Conservation (phyloP, 37 sponge, comb jelly and placozoan genomes). For the Hormiphora californensis region DNA sequence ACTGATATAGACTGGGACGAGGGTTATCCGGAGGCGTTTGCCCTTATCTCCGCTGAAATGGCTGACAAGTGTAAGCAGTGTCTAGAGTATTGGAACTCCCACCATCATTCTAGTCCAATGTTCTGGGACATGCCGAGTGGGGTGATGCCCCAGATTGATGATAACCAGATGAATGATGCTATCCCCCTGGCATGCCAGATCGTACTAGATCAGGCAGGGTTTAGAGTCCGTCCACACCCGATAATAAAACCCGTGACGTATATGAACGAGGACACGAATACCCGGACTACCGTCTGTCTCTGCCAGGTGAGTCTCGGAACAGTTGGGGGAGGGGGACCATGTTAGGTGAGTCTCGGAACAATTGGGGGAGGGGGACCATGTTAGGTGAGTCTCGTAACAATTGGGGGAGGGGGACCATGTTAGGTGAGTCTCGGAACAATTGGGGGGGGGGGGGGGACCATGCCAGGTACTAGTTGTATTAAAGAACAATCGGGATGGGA, state of each 20-base stretch:
- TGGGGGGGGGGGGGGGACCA: too few relatives aligned
- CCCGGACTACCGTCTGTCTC: slow-evolving; percentile 18
- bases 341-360: slow-evolving; percentile 28
- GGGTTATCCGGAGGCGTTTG: not conserved
- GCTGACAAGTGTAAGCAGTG: slow-evolving; percentile 53
- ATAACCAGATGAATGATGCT: not conserved
- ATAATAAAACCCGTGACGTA: slow-evolving; percentile 45
- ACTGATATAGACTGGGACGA: not conserved
- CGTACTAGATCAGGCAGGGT: slow-evolving; percentile 36
- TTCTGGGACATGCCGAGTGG: slow-evolving; percentile 23
- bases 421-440: slow-evolving; percentile 12
- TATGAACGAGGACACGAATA: not conserved
- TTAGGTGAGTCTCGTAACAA: slow-evolving; percentile 21
- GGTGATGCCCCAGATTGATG: slow-evolving; percentile 1
- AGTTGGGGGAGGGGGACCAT: too few relatives aligned
- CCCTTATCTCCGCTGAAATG: slow-evolving; percentile 42
- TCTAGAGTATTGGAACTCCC: slow-evolving; percentile 14
- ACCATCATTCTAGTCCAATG: slow-evolving; percentile 17
- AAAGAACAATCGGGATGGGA: too few relatives aligned
- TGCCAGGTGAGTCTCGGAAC: slow-evolving; percentile 34
- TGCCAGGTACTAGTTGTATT: too few relatives aligned
- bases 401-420: too few relatives aligned
- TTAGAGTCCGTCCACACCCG: slow-evolving; percentile 37
- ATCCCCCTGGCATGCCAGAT: slow-evolving; percentile 1
- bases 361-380: too few relatives aligned